Conservation (phyloP, 2,797 vertebrate species). For the Mus spretus region DNA sequence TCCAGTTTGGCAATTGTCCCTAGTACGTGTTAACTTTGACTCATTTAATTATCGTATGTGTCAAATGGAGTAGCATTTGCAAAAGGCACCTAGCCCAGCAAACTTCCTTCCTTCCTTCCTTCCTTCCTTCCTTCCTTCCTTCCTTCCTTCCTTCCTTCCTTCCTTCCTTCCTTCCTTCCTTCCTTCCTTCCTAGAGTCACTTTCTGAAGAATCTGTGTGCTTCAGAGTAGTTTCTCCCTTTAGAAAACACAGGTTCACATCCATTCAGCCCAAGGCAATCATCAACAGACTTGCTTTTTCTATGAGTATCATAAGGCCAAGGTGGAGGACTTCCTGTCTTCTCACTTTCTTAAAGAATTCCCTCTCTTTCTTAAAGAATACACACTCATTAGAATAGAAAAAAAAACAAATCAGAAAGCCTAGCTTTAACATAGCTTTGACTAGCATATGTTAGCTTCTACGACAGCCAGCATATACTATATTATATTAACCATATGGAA, state of each 20-base stretch:
- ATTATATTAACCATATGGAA: background rate
- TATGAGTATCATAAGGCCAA: background rate
- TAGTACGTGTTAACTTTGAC: background rate
- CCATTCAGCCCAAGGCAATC: background rate
- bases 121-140: no score
- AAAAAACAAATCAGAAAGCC: background rate
- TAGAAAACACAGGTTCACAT: background rate
- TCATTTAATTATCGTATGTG: background rate
- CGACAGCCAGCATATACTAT: background rate
- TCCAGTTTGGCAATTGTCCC: background rate
- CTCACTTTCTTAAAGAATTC: background rate
- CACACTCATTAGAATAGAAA: constrained; percentile 17
- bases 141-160: no score
- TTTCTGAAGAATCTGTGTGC: background rate
- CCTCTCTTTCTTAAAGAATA: background rate
- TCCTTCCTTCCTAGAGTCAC: background rate
- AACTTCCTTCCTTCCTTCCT: no score
- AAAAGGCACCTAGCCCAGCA: background rate
- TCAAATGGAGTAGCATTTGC: background rate
- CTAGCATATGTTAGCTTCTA: background rate
- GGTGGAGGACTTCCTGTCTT: background rate
- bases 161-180: background rate
- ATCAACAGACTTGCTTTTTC: background rate
- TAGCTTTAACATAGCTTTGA: background rate
- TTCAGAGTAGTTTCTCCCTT: background rate